phyloP scores from a whole-genome alignment of 2,888 invertebrate genomes.

The Hirtodrosophila cameraria region DNA sequence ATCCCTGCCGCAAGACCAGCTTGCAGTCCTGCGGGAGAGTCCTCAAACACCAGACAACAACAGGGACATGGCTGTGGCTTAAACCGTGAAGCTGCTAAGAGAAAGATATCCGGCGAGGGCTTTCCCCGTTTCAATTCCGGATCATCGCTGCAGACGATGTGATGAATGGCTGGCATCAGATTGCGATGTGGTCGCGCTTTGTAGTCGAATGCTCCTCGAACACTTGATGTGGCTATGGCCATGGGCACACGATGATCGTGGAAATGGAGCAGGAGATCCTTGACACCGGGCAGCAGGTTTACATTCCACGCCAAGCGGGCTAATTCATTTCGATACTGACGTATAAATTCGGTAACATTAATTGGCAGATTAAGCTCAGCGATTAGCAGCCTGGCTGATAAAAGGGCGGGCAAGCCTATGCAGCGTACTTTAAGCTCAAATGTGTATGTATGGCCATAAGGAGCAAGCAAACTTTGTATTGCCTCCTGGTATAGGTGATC shows the following conservation, averaged over 20 bases:
- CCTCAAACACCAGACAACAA: constrained; percentile 92
- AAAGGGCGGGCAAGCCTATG: constrained; percentile 88
- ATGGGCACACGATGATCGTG: constrained; percentile 90
- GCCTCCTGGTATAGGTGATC: constrained; percentile 90
- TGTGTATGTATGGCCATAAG: constrained; percentile 89
- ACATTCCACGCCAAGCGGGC: constrained; percentile 86
- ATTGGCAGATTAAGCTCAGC: constrained; percentile 87
- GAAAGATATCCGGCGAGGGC: constrained; percentile 93
- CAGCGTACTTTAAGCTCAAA: constrained; percentile 89
- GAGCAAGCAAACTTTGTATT: constrained; percentile 87
- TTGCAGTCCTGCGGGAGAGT: constrained; percentile 93
- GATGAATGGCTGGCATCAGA: constrained; percentile 88
- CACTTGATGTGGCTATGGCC: constrained; percentile 93
- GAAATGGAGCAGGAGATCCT: constrained; percentile 89
- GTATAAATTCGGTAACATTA: constrained; percentile 87
- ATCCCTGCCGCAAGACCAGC: constrained; percentile 91
- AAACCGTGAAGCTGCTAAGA: constrained; percentile 90
- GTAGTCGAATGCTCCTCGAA: constrained; percentile 87
- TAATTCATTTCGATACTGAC: constrained; percentile 61
- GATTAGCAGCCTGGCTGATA: constrained; percentile 85
- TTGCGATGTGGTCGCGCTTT: constrained; percentile 87
- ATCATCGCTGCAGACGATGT: constrained; percentile 91
- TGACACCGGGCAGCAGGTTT: constrained; percentile 89
- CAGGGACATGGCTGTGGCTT: constrained; percentile 88
- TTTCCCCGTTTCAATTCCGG: constrained; percentile 92